phyloP scores from a whole-genome alignment of 2,113 vertebrate genomes.

The Sminthopsis crassicaudata region DNA sequence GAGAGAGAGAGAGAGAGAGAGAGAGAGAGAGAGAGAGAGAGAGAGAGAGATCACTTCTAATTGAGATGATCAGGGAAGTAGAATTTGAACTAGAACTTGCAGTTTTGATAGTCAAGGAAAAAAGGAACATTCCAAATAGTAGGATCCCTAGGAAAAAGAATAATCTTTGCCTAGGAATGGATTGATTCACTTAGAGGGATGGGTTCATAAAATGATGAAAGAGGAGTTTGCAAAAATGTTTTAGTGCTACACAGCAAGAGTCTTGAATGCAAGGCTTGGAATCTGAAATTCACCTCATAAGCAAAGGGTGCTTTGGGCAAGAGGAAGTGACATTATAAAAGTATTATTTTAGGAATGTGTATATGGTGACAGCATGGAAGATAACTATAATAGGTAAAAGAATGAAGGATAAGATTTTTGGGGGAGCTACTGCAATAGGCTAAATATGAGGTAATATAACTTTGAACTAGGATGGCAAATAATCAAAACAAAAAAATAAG shows the following conservation, averaged over 20 bases:
- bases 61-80: neutral
- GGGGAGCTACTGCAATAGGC: too few species aligned
- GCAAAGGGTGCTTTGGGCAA: neutral
- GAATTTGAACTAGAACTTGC: neutral
- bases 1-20: neutral
- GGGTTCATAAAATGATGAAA: neutral
- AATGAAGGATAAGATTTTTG: too few species aligned
- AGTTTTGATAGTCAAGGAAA: neutral
- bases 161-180: neutral
- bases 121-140: neutral
- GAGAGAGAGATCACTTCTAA: neutral
- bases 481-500: too few species aligned
- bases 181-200: too few species aligned
- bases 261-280: neutral
- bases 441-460: too few species aligned
- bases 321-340: neutral
- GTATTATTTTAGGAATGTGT: neutral
- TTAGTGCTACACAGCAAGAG: neutral
- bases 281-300: neutral
- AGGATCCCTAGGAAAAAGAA: neutral
- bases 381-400: too few species aligned
- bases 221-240: neutral
- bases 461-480: too few species aligned
- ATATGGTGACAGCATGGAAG: neutral
- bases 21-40: neutral